These are phyloP conservation scores for Megaceryle torquata DNA, from an alignment of 2,113 vertebrate genomes.

Conservation along the genomic window DNA sequence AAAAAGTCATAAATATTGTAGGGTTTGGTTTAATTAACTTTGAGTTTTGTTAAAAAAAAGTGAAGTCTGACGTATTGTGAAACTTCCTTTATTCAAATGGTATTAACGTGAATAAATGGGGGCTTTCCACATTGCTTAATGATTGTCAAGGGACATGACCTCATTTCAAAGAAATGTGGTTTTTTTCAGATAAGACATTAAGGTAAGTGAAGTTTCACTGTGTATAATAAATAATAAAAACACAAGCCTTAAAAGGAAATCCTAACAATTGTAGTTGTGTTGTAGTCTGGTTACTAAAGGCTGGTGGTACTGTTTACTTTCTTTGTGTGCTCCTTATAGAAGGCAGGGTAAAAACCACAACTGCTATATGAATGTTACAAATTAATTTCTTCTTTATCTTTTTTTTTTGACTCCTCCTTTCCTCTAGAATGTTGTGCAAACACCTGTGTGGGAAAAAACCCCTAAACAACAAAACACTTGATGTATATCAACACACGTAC, in stretches of 20 bases:
- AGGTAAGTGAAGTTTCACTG: neutral
- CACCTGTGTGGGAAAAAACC: neutral
- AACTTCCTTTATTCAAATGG: conserved; percentile 13
- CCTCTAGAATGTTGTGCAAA: neutral
- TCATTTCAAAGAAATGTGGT: conserved; percentile 9
- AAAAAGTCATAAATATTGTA: conserved; percentile 50
- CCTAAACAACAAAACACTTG: too few species aligned
- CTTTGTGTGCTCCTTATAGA: neutral
- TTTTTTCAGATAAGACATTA: conserved; percentile 22
- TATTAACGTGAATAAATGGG: conserved; percentile 13
- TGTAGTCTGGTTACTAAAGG: neutral
- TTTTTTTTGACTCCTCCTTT: neutral
- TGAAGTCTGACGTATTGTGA: neutral
- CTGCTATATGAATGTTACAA: neutral
- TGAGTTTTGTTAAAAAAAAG: neutral
- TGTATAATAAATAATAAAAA: conserved; percentile 39
- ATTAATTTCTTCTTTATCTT: neutral
- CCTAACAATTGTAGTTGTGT: neutral
- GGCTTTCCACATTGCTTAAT: conserved; percentile 25
- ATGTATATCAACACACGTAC: neutral
- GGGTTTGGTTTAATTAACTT: conserved; percentile 65
- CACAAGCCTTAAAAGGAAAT: neutral
- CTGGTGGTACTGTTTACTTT: neutral
- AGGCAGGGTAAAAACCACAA: neutral
- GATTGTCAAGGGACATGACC: conserved; percentile 29